phyloP scores from a whole-genome alignment of 2,113 vertebrate genomes.

The Gymnarchus niloticus region DNA sequence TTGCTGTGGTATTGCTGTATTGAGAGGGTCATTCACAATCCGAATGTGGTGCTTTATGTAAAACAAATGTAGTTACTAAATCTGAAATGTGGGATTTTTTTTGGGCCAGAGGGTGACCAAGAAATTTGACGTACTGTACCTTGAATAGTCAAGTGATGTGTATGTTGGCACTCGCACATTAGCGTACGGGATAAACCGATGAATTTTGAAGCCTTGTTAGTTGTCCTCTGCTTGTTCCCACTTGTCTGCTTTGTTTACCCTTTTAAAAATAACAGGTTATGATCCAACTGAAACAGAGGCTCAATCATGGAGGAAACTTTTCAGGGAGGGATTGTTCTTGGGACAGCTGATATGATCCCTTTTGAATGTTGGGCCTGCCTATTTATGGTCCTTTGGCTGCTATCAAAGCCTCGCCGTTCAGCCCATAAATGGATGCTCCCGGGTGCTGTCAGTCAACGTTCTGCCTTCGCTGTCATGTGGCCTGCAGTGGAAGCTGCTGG shows the following conservation, averaged over 20 bases:
- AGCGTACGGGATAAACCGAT: not conserved
- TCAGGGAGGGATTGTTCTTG: slow-evolving; percentile 19
- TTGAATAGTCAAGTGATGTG: not conserved
- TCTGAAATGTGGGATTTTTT: not conserved
- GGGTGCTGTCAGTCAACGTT: not conserved
- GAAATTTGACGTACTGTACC: not conserved
- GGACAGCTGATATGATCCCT: slow-evolving; percentile 35
- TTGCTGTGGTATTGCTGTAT: not conserved
- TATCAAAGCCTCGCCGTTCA: slow-evolving; percentile 18
- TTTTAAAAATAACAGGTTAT: not conserved
- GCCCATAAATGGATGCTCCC: slow-evolving; percentile 27
- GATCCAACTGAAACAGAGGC: not conserved
- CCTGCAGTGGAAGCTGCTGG: not conserved
- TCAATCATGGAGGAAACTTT: not conserved
- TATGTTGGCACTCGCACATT: not conserved
- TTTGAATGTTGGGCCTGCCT: slow-evolving; percentile 20
- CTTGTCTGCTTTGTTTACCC: not conserved
- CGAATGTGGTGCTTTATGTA: not conserved
- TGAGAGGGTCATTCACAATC: not conserved
- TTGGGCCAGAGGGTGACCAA: too few relatives aligned
- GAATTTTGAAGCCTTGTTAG: not conserved
- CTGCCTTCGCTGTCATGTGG: not conserved
- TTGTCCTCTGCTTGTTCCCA: not conserved
- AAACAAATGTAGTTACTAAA: not conserved
- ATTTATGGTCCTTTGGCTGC: slow-evolving; percentile 28